These are phyloP conservation scores for Drosophila antonietae DNA, from an alignment of 2,888 invertebrate genomes.

Conservation along the genomic window DNA sequence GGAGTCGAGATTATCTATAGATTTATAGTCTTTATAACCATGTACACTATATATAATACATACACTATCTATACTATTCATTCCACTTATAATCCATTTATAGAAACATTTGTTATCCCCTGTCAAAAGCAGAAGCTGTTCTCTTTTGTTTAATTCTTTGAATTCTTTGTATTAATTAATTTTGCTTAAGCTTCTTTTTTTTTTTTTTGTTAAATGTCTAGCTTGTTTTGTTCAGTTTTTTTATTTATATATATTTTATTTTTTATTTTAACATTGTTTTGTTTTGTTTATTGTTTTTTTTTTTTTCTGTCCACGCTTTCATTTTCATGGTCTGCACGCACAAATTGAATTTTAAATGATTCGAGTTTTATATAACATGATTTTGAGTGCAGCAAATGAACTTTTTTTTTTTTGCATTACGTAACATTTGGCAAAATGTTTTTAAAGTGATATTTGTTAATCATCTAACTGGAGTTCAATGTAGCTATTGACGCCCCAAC, in stretches of 20 bases:
- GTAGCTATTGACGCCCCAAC: conserved; percentile 31
- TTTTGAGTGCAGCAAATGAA: conserved; percentile 13
- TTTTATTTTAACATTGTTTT: conserved; percentile 24
- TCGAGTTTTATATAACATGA: conserved; percentile 43
- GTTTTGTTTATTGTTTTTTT: conserved; percentile 27
- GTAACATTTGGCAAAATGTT: conserved; percentile 39
- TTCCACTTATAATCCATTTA: neutral
- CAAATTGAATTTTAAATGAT: conserved; percentile 62
- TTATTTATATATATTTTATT: neutral
- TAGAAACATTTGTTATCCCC: neutral
- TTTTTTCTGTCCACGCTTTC: conserved; percentile 56
- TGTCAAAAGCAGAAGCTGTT: neutral
- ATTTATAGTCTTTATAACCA: neutral
- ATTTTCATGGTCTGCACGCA: conserved; percentile 49
- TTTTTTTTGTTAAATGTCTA: conserved; percentile 36
- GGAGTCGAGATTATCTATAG: neutral
- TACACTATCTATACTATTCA: neutral
- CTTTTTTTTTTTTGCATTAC: conserved; percentile 9
- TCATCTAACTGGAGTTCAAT: conserved; percentile 34
- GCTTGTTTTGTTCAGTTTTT: conserved; percentile 31
- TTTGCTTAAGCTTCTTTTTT: conserved; percentile 28
- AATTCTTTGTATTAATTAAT: conserved; percentile 22
- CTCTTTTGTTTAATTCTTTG: neutral
- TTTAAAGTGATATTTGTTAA: conserved; percentile 27
- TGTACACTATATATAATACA: neutral